Evolutionary conservation across 2,113 vertebrate genomes (phyloP).

Genomic region (Pseudopodoces humilis): DNA sequence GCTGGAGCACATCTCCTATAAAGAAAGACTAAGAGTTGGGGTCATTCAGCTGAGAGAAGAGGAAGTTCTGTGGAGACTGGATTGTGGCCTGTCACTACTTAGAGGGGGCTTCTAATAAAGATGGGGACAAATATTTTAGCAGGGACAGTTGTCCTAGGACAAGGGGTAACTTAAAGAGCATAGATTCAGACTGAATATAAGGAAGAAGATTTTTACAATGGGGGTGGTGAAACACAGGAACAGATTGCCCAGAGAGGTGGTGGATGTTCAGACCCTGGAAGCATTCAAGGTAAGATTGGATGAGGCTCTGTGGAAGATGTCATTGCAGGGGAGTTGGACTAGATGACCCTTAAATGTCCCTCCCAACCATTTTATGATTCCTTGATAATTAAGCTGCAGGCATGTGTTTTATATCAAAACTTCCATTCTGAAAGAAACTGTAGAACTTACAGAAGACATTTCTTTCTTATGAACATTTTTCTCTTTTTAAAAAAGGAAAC

Average conservation of each 20-base stretch:
- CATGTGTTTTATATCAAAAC: not conserved
- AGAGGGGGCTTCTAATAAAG: not conserved
- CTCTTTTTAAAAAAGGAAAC: not conserved
- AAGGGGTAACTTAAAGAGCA: not conserved
- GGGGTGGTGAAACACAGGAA: not conserved
- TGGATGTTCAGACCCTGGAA: not conserved
- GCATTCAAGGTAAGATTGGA: not conserved
- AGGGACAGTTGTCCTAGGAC: not conserved
- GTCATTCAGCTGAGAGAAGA: not conserved
- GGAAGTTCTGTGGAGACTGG: not conserved
- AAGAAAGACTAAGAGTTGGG: not conserved
- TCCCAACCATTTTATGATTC: not conserved
- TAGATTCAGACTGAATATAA: not conserved
- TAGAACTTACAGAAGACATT: not conserved
- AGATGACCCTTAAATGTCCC: not conserved
- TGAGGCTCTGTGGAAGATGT: not conserved
- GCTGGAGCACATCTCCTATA: not conserved
- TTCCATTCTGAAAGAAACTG: not conserved
- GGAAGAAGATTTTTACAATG: not conserved
- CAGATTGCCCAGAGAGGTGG: not conserved
- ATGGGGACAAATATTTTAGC: not conserved
- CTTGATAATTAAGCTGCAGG: not conserved
- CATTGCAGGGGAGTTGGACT: not conserved
- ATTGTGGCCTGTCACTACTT: not conserved
- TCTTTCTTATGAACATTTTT: not conserved